Evolutionary conservation across 2,797 vertebrate species (phyloP).

Genomic region (Hippocampus kuda): DNA sequence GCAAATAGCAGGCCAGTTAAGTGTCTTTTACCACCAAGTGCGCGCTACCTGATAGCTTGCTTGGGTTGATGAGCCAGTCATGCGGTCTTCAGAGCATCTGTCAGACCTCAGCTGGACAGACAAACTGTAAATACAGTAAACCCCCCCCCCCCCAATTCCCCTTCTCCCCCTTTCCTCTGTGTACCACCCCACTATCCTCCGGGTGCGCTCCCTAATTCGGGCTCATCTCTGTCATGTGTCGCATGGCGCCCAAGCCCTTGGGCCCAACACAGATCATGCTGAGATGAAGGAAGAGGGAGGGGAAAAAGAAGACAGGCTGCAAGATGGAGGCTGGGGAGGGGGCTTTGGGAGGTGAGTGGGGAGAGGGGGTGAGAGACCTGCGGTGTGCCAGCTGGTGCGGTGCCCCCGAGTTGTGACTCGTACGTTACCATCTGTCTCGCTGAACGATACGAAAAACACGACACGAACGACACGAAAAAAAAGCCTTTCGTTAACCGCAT

Average conservation of each 20-base stretch:
- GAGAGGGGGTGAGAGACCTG: constrained; percentile 29
- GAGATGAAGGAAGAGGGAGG: constrained; percentile 56
- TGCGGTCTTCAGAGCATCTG: constrained; percentile 5
- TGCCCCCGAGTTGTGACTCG: constrained; percentile 67
- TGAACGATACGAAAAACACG: constrained; percentile 19
- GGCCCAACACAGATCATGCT: constrained; percentile 38
- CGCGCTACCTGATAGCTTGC: not conserved
- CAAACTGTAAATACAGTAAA: constrained; percentile 63
- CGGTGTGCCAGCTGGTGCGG: constrained; percentile 67
- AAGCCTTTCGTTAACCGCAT: constrained; percentile 19
- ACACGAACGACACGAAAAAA: constrained; percentile 21
- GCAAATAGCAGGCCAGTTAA: not conserved
- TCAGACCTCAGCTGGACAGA: constrained; percentile 52
- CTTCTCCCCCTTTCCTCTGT: constrained; percentile 12
- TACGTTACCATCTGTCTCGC: constrained; percentile 65
- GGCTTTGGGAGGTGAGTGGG: not conserved
- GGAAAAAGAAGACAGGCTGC: constrained; percentile 46
- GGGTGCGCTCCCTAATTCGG: constrained; percentile 46
- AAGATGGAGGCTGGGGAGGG: constrained; percentile 40
- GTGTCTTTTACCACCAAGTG: not conserved
- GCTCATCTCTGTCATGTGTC: constrained; percentile 58
- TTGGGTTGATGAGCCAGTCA: not conserved
- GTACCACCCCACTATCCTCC: constrained; percentile 7
- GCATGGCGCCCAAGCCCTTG: constrained; percentile 40
- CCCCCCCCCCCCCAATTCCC: constrained; percentile 15